Conservation (phyloP, 1,140 invertebrate species). For the Berghia stephanieae region DNA sequence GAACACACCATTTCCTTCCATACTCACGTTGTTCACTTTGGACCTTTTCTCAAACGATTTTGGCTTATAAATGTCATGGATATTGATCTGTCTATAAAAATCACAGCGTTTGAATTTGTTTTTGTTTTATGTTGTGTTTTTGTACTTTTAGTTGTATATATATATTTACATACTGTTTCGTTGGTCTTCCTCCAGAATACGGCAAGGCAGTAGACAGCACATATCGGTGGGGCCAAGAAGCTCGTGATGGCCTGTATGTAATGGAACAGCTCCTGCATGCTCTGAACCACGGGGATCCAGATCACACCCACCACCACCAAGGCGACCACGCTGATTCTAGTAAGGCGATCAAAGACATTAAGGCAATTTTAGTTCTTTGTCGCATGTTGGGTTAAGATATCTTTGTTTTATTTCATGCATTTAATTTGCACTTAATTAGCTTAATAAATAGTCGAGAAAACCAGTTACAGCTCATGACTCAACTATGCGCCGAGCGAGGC, state of each 20-base stretch:
- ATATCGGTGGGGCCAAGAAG: conserved; percentile 72
- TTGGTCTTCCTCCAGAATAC: conserved; percentile 71
- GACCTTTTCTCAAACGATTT: too few relatives aligned
- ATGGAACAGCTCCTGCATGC: conserved; percentile 70
- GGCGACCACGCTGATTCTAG: conserved; percentile 68
- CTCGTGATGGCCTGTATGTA: conserved; percentile 73
- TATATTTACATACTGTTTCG: conserved; percentile 67
- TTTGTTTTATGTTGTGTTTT: too few relatives aligned
- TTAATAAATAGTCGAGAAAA: neutral
- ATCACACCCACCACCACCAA: conserved; percentile 69
- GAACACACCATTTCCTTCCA: too few relatives aligned
- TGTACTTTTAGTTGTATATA: too few relatives aligned
- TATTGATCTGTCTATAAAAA: too few relatives aligned
- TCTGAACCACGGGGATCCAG: conserved; percentile 72
- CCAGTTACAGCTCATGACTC: too few relatives aligned
- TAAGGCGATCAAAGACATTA: conserved; percentile 22
- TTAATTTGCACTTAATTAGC: neutral
- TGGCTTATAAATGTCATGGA: too few relatives aligned
- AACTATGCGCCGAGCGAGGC: too few relatives aligned
- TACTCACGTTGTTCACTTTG: too few relatives aligned
- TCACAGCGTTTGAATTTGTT: too few relatives aligned
- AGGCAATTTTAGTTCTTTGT: neutral
- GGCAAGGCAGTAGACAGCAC: conserved; percentile 71
- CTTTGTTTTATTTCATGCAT: neutral
- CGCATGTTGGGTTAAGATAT: neutral